Conservation (phyloP, 2,113 vertebrate species). For the Gambusia affinis region DNA sequence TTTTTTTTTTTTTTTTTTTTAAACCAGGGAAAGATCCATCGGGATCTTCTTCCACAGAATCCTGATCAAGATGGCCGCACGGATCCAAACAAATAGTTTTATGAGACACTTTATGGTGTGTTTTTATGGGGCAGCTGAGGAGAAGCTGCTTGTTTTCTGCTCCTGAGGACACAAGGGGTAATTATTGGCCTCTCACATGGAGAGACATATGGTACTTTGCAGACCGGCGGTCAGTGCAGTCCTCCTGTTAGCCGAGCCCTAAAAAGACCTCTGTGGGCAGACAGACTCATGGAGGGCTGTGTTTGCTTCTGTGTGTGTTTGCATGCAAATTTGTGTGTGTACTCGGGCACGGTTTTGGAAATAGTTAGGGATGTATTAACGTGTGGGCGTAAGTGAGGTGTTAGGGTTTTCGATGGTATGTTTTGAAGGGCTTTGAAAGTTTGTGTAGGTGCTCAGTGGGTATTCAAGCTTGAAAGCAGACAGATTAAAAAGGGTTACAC, state of each 20-base stretch:
- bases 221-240: slow-evolving; percentile 57
- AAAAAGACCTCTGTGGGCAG: slow-evolving; percentile 75
- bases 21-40: neutral
- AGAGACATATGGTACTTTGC: slow-evolving; percentile 57
- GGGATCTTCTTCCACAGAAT: slow-evolving; percentile 1
- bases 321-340: slow-evolving; percentile 41
- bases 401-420: slow-evolving; percentile 33
- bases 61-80: slow-evolving; percentile 5
- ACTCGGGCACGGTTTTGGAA: slow-evolving; percentile 30
- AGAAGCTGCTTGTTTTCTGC: slow-evolving; percentile 29
- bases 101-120: neutral
- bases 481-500: slow-evolving; percentile 34
- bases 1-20: neutral
- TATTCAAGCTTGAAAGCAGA: slow-evolving; percentile 56
- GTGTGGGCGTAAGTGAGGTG: slow-evolving; percentile 23
- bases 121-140: slow-evolving; percentile 31
- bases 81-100: neutral
- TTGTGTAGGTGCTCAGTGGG: slow-evolving; percentile 38
- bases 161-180: slow-evolving; percentile 46
- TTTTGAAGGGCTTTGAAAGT: slow-evolving; percentile 52
- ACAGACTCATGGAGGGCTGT: slow-evolving; percentile 56
- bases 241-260: slow-evolving; percentile 61
- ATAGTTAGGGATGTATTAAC: slow-evolving; percentile 36
- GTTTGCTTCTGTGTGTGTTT: slow-evolving; percentile 51
- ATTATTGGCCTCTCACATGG: slow-evolving; percentile 57